These are phyloP conservation scores for Drosophila yooni DNA, from an alignment of 2,888 invertebrate genomes.

Conservation along the genomic window DNA sequence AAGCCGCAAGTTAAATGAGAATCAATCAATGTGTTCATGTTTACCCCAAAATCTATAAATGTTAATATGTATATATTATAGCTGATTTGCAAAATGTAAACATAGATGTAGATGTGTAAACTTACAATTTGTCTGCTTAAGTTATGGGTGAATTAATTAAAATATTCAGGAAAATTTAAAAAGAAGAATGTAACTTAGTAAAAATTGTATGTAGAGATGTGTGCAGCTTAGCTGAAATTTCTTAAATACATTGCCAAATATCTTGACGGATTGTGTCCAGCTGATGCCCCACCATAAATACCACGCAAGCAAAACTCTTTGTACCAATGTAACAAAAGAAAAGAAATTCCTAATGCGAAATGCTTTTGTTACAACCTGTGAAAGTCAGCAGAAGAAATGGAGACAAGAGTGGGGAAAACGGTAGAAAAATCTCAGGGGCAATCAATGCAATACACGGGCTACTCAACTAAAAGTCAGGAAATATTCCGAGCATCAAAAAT, in stretches of 20 bases:
- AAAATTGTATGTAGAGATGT: background rate
- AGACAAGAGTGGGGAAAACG: slow-evolving; percentile 16
- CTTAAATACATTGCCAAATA: background rate
- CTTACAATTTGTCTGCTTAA: slow-evolving; percentile 13
- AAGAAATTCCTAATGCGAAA: slow-evolving; percentile 31
- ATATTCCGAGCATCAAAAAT: too few species aligned
- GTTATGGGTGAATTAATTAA: background rate
- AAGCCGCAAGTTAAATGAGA: background rate
- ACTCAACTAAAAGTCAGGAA: slow-evolving; percentile 15
- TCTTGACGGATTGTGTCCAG: background rate
- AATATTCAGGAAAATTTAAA: background rate
- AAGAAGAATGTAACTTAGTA: too few species aligned
- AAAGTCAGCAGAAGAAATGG: slow-evolving; percentile 19
- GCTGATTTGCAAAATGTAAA: slow-evolving; percentile 1
- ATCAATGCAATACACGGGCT: slow-evolving; percentile 21
- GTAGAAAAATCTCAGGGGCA: slow-evolving; percentile 36
- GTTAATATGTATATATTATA: background rate
- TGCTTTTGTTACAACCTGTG: slow-evolving; percentile 32
- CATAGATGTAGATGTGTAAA: slow-evolving; percentile 5
- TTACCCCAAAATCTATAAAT: slow-evolving; percentile 20
- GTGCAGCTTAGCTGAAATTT: background rate
- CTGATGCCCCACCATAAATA: slow-evolving; percentile 12
- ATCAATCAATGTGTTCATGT: slow-evolving; percentile 36
- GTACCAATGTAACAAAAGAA: slow-evolving; percentile 20
- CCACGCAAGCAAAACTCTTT: slow-evolving; percentile 25